These are phyloP conservation scores for Pterobdella sp. DNA, from an alignment of 2,888 invertebrate species.

Conservation along the genomic window DNA sequence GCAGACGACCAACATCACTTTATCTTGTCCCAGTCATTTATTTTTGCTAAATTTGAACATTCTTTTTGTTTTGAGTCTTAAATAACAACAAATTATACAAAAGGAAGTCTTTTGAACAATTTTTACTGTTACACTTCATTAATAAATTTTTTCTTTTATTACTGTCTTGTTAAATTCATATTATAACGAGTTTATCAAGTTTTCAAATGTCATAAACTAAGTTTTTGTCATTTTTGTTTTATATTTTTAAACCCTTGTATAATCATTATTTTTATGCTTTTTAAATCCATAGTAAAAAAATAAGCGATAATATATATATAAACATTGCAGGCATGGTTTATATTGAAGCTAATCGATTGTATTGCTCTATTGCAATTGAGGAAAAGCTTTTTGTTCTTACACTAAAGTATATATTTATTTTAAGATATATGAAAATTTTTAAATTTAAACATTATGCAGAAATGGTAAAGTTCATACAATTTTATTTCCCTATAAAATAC, in stretches of 20 bases:
- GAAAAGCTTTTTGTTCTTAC: background rate
- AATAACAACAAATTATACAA: no score
- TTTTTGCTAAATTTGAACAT: no score
- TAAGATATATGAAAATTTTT: background rate
- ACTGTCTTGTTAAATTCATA: background rate
- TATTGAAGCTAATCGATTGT: background rate
- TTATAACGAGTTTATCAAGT: background rate
- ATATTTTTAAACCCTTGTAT: no score
- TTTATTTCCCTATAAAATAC: no score
- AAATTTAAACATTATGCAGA: background rate
- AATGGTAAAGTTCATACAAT: background rate
- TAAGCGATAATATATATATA: background rate
- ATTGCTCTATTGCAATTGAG: background rate
- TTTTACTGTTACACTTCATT: background rate
- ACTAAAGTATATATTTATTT: background rate
- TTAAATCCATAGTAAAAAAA: no score
- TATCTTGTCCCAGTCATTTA: background rate
- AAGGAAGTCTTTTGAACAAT: background rate
- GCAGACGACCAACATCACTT: background rate
- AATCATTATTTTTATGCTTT: no score
- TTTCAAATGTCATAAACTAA: no score
- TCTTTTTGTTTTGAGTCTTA: no score
- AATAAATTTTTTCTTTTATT: background rate
- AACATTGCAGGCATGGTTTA: background rate
- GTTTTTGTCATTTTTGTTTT: no score